Percentiles rank a stretch among this genome's conserved stretches.
Conservation (phyloP, 2,888 invertebrate genomes). For the Ferdinandea cuprea region DNA sequence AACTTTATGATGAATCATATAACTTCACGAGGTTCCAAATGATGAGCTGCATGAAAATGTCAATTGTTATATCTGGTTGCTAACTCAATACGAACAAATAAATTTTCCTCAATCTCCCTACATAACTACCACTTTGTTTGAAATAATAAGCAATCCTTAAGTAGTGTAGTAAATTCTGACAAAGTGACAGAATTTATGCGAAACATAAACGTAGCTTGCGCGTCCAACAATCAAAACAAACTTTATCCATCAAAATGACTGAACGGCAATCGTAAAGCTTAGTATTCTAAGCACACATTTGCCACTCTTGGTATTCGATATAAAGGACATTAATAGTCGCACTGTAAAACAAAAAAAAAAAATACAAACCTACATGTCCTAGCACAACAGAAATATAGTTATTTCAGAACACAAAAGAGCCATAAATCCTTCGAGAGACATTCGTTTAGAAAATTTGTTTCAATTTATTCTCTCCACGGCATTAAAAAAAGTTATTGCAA, state of each 20-base stretch:
- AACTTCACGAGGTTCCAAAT: no score
- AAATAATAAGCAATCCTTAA: slow-evolving; percentile 15
- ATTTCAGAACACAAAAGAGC: slow-evolving; percentile 45
- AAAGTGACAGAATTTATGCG: slow-evolving; percentile 64
- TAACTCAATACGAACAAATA: no score
- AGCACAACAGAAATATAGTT: slow-evolving; percentile 25
- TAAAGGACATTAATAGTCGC: slow-evolving; percentile 45
- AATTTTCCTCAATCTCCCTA: neutral
- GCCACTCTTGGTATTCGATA: slow-evolving; percentile 9
- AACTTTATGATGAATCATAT: no score
- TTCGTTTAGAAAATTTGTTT: slow-evolving; percentile 73
- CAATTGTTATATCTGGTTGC: no score
- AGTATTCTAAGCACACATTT: slow-evolving; percentile 61
- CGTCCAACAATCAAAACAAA: slow-evolving; percentile 62
- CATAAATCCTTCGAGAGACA: slow-evolving; percentile 66
- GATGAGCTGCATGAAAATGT: no score
- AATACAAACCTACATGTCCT: slow-evolving; percentile 36
- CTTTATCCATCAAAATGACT: slow-evolving; percentile 60
- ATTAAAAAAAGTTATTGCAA: slow-evolving; percentile 48
- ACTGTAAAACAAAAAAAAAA: slow-evolving; percentile 54
- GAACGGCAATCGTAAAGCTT: slow-evolving; percentile 59
- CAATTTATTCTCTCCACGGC: slow-evolving; percentile 55
- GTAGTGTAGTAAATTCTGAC: slow-evolving; percentile 49
- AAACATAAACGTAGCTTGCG: slow-evolving; percentile 56
- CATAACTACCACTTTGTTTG: neutral